phyloP scores from a whole-genome alignment of 2,888 invertebrate genomes.

The Lamellibrachia satsuma region DNA sequence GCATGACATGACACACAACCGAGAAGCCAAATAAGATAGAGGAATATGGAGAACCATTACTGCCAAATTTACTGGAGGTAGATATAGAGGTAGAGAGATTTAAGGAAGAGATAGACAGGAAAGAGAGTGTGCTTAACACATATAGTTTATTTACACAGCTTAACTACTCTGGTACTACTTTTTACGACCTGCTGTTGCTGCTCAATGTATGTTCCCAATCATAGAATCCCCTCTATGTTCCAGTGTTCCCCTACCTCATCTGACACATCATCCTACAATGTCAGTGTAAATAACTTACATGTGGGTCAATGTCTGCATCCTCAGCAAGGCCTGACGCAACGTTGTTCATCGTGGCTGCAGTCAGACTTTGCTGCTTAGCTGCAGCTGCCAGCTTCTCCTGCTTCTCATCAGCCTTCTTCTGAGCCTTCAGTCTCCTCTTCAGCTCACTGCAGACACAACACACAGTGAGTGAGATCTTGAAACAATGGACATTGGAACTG shows the following conservation, averaged over 20 bases:
- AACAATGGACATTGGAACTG: background rate
- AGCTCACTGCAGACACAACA: conserved; percentile 78
- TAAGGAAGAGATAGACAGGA: background rate
- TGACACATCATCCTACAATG: background rate
- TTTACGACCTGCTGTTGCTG: background rate
- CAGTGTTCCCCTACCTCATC: background rate
- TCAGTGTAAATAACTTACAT: conserved; percentile 70
- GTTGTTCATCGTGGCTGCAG: conserved; percentile 25
- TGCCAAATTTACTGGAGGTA: too few relatives aligned
- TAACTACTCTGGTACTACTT: background rate
- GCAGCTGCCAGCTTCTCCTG: conserved; percentile 69
- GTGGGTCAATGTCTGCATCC: conserved; percentile 89
- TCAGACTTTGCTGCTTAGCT: conserved; percentile 38
- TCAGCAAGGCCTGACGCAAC: conserved; percentile 32
- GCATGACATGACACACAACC: background rate
- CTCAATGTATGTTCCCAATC: background rate
- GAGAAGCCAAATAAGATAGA: too few relatives aligned
- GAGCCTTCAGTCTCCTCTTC: conserved; percentile 89
- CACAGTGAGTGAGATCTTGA: background rate
- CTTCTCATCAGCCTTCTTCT: conserved; percentile 92
- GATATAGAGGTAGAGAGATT: background rate
- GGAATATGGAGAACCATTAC: too few relatives aligned
- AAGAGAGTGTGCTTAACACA: background rate
- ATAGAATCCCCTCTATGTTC: background rate
- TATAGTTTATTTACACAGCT: background rate